Percentiles rank a stretch among this genome's conserved stretches.
Conservation (phyloP, 1,140 invertebrate species). For the Brevipalpus yothersi region DNA sequence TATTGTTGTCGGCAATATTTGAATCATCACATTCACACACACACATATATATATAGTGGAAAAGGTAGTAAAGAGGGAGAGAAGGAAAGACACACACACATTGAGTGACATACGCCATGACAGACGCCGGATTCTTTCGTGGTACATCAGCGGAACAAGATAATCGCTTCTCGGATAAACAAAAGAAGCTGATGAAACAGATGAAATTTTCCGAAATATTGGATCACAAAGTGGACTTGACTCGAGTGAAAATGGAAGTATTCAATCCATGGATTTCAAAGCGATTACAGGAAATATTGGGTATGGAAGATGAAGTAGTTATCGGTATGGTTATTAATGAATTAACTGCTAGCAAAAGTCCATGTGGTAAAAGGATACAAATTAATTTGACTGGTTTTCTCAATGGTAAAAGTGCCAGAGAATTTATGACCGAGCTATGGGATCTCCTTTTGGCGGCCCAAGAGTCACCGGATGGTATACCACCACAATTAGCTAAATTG, state of each 20-base stretch:
- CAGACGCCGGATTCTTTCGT: conserved; percentile 28
- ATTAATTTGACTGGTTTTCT: conserved; percentile 97
- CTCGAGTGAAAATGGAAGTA: conserved; percentile 88
- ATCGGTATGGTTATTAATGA: conserved; percentile 98
- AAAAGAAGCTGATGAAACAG: conserved; percentile 93
- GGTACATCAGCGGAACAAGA: conserved; percentile 95
- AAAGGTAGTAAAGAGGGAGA: neutral
- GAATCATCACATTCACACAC: no score
- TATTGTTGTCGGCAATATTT: no score
- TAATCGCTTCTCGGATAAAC: conserved; percentile 93
- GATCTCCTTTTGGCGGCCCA: conserved; percentile 78
- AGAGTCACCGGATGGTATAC: conserved; percentile 77
- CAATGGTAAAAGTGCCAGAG: conserved; percentile 86
- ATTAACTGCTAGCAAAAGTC: conserved; percentile 62
- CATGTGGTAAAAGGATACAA: conserved; percentile 95
- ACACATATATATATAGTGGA: no score
- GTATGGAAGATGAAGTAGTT: conserved; percentile 86
- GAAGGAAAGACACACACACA: neutral
- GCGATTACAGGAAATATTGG: conserved; percentile 73
- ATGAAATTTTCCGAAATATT: conserved; percentile 96
- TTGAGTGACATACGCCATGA: conserved; percentile 14
- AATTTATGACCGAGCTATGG: conserved; percentile 95
- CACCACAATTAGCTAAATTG: conserved; percentile 66
- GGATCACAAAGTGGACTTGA: conserved; percentile 42
- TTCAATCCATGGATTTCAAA: conserved; percentile 97